A percentile compares a stretch with the other conserved stretches of the same genome.
phyloP scores from a whole-genome alignment of 2,888 invertebrate genomes.

The Pegoplata infirma region DNA sequence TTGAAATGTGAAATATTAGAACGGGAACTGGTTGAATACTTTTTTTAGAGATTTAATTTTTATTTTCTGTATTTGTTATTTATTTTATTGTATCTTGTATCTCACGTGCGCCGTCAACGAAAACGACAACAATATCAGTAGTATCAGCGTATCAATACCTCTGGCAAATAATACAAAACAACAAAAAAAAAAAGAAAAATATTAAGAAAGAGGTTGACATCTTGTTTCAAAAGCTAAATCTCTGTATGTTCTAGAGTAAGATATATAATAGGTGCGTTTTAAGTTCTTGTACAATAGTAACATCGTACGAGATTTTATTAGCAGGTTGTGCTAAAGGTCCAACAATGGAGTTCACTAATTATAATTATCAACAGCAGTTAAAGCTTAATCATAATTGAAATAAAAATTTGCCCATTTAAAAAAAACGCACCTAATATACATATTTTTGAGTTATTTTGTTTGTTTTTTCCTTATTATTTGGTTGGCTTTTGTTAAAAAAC shows the following conservation, averaged over 20 bases:
- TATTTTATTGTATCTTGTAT: slow-evolving; percentile 51
- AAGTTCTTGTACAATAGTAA: too few relatives aligned
- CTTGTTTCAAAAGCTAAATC: slow-evolving; percentile 52
- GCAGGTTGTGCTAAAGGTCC: too few relatives aligned
- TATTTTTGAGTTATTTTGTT: too few relatives aligned
- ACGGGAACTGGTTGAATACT: slow-evolving; percentile 63
- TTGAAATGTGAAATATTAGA: slow-evolving; percentile 74
- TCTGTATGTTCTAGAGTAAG: slow-evolving; percentile 30
- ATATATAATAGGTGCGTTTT: too few relatives aligned
- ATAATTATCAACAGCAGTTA: too few relatives aligned
- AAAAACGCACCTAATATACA: too few relatives aligned
- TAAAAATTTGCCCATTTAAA: too few relatives aligned
- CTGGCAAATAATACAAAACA: neutral
- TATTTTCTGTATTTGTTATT: slow-evolving; percentile 1
- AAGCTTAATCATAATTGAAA: too few relatives aligned
- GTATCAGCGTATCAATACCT: neutral
- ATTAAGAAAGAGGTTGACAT: slow-evolving; percentile 60
- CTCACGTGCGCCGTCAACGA: slow-evolving; percentile 64
- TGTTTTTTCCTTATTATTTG: neutral
- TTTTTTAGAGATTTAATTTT: slow-evolving; percentile 49
- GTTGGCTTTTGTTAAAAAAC: slow-evolving; percentile 16
- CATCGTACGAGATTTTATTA: too few relatives aligned
- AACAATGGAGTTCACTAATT: too few relatives aligned
- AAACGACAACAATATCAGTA: slow-evolving; percentile 34
- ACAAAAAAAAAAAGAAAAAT: slow-evolving; percentile 21